phyloP scores from a whole-genome alignment of 2,113 vertebrate genomes.

The Porphyrio hochstetteri region DNA sequence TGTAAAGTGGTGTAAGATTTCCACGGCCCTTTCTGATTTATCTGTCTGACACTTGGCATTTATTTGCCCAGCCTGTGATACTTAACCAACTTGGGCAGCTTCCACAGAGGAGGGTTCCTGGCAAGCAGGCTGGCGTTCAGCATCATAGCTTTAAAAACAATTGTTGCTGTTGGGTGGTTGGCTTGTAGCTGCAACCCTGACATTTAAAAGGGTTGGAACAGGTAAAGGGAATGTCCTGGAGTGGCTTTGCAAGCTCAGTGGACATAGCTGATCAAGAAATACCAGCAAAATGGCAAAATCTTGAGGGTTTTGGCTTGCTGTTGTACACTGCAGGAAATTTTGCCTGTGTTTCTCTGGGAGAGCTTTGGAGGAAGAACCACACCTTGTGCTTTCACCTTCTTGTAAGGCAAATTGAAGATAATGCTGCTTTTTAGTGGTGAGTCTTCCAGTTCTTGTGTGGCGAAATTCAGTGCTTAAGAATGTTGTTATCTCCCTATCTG shows the following conservation, averaged over 20 bases:
- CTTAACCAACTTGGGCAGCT: constrained; percentile 37
- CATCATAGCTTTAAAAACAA: background rate
- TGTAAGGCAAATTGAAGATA: background rate
- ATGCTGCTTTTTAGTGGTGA: background rate
- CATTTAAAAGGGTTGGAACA: background rate
- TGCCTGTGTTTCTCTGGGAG: background rate
- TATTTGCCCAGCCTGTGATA: constrained; percentile 14
- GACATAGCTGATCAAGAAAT: background rate
- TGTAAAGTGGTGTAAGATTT: background rate
- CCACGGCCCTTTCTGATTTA: constrained; percentile 15
- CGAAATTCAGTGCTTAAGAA: constrained; percentile 31
- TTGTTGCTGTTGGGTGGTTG: background rate
- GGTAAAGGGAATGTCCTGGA: background rate
- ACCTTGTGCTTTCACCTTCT: constrained; percentile 1
- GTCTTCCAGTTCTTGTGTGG: background rate
- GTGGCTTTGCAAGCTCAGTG: background rate
- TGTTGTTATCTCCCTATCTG: constrained; percentile 42
- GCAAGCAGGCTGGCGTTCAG: constrained; percentile 8
- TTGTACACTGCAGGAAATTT: background rate
- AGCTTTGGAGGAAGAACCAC: background rate
- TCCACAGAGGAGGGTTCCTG: background rate
- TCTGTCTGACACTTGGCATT: constrained; percentile 24
- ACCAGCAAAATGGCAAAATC: background rate
- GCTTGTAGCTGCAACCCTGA: background rate
- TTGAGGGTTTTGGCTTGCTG: background rate